Evolutionary conservation across 2,797 vertebrate species (phyloP).

Genomic region (Sebastes jordani): DNA sequence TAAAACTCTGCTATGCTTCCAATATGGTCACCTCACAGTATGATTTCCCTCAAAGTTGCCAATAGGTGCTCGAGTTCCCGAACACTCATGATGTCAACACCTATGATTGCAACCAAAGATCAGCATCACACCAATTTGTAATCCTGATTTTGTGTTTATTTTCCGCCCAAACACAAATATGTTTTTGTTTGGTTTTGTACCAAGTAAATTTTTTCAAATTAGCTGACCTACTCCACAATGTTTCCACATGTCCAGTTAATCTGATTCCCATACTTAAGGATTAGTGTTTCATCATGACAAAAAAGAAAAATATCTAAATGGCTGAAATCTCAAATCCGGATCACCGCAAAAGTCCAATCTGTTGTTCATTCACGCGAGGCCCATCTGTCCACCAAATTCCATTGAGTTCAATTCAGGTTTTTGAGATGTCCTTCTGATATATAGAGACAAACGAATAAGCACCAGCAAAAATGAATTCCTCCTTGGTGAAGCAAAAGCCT

Average conservation of each 20-base stretch:
- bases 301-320: not conserved
- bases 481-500: not conserved
- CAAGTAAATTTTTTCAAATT: not conserved
- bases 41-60: not conserved
- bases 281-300: not conserved
- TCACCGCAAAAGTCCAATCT: not conserved
- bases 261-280: not conserved
- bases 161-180: not conserved
- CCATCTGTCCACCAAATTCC: not conserved
- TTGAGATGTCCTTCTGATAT: not conserved
- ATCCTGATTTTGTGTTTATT: not conserved
- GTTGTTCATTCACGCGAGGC: not conserved
- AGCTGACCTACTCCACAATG: not conserved
- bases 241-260: not conserved
- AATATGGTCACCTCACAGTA: not conserved
- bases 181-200: not conserved
- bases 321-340: not conserved
- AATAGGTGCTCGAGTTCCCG: not conserved
- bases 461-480: not conserved
- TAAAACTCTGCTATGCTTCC: not conserved
- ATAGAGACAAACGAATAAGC: not conserved
- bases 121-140: not conserved
- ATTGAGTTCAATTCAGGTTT: not conserved
- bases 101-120: not conserved
- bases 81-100: not conserved